These are phyloP conservation scores for Cichlasoma orientale DNA, from an alignment of 2,797 vertebrate species.

Conservation along the genomic window DNA sequence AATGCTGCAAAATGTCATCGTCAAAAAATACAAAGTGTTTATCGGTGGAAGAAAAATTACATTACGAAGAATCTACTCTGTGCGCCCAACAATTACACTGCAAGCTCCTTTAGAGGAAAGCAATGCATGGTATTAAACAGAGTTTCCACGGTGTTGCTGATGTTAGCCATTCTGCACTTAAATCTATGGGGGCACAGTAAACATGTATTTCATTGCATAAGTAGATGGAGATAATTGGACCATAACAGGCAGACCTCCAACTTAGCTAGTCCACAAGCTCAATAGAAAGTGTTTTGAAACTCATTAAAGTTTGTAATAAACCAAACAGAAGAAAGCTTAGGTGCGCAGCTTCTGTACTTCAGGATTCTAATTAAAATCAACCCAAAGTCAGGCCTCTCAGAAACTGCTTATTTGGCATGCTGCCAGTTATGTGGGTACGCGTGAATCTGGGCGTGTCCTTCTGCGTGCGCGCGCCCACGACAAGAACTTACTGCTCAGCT, in stretches of 20 bases:
- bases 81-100: background rate
- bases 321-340: slow-evolving; percentile 56
- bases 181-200: slow-evolving; percentile 22
- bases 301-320: slow-evolving; percentile 64
- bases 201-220: slow-evolving; percentile 28
- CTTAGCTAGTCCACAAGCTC: slow-evolving; percentile 13
- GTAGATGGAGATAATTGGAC: slow-evolving; percentile 33
- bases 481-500: slow-evolving; percentile 25
- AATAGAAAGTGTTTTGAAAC: slow-evolving; percentile 36
- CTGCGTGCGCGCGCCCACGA: background rate
- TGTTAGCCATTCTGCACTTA: slow-evolving; percentile 1
- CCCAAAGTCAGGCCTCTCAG: slow-evolving; percentile 43
- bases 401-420: slow-evolving; percentile 36
- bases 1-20: background rate
- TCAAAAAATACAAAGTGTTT: background rate
- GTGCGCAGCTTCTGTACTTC: slow-evolving; percentile 43
- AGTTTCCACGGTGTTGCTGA: slow-evolving; percentile 15
- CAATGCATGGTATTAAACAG: background rate
- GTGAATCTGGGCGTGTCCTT: slow-evolving; percentile 10
- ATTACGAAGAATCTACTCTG: background rate
- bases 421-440: background rate
- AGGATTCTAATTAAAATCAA: slow-evolving; percentile 65
- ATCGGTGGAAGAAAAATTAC: background rate
- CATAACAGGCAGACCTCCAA: slow-evolving; percentile 16
- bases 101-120: background rate